These are phyloP conservation scores for Alcedo atthis DNA, from an alignment of 2,797 vertebrate genomes.

Conservation along the genomic window DNA sequence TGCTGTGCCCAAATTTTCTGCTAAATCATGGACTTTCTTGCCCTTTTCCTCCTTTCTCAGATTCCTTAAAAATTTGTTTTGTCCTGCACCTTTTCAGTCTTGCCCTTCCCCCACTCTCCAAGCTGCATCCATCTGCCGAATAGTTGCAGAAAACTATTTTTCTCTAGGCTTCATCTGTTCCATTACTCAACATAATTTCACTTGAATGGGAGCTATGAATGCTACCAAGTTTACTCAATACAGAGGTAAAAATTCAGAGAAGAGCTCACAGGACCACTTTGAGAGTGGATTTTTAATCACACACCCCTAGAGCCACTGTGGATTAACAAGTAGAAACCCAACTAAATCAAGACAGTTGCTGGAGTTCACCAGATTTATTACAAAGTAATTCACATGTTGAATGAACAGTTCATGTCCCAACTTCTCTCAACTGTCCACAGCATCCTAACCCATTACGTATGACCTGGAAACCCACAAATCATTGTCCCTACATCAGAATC, in stretches of 20 bases:
- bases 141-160: background rate
- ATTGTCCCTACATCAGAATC: background rate
- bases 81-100: background rate
- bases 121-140: background rate
- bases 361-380: background rate
- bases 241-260: background rate
- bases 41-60: background rate
- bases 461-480: background rate
- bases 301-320: background rate
- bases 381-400: background rate
- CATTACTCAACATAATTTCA: slow-evolving; percentile 1
- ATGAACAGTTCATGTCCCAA: background rate
- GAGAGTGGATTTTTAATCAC: background rate
- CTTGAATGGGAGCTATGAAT: background rate
- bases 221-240: background rate
- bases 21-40: background rate
- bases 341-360: background rate
- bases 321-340: background rate
- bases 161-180: background rate
- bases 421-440: background rate
- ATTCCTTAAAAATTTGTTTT: background rate
- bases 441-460: background rate
- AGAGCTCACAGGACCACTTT: background rate
- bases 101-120: background rate
- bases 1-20: background rate